A percentile compares a stretch with the other conserved stretches of the same genome.
Evolutionary conservation across 2,888 invertebrate genomes (phyloP).

Genomic region (Biston stratarius): DNA sequence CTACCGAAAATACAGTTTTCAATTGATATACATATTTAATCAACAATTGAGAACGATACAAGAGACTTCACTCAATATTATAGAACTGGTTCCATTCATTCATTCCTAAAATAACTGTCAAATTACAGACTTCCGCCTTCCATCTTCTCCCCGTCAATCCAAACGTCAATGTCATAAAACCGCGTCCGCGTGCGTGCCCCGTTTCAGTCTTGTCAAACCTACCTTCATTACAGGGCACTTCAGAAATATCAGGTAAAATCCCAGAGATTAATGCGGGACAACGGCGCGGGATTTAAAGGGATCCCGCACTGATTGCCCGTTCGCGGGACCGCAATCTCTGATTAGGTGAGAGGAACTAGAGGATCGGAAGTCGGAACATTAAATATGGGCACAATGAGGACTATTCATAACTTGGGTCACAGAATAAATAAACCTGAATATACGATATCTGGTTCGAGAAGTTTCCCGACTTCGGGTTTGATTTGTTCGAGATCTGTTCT

Average conservation of each 20-base stretch:
- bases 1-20: no score
- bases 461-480: conserved; percentile 1
- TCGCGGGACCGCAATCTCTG: conserved; percentile 33
- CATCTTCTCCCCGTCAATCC: background rate
- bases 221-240: conserved; percentile 20
- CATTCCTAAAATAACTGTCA: conserved; percentile 29
- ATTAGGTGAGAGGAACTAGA: conserved; percentile 28
- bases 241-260: conserved; percentile 40
- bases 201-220: conserved; percentile 12
- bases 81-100: conserved; percentile 3
- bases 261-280: conserved; percentile 47
- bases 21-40: no score
- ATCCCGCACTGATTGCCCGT: conserved; percentile 46
- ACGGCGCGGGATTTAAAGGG: conserved; percentile 39
- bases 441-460: conserved; percentile 3
- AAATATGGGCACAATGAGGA: conserved; percentile 21
- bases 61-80: conserved; percentile 2
- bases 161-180: conserved; percentile 16
- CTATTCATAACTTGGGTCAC: conserved; percentile 22
- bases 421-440: background rate
- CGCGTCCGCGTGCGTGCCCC: conserved; percentile 13
- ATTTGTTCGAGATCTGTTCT: conserved; percentile 2
- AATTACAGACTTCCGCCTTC: conserved; percentile 11
- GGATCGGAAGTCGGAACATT: conserved; percentile 25
- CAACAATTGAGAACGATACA: background rate